phyloP scores from a whole-genome alignment of 37 sponge, comb jelly and placozoan species.

The Ianthella basta region DNA sequence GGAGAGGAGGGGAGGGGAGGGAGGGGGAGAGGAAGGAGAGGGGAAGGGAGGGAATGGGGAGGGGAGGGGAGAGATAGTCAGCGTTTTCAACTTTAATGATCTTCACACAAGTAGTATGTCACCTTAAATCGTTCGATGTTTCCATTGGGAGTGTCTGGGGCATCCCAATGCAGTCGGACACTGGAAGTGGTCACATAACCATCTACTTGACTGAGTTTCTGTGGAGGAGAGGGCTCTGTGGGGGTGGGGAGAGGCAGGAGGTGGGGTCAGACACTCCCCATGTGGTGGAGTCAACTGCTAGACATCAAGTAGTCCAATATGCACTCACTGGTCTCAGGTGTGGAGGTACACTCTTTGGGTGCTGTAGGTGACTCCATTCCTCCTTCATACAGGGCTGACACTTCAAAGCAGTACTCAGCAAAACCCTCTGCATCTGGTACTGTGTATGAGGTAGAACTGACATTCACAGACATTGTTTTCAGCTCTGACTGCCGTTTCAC shows the following conservation, averaged over 20 bases:
- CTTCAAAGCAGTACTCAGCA: not conserved
- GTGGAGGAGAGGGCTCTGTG: not conserved
- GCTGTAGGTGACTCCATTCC: too few species aligned
- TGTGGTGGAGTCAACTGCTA: not conserved
- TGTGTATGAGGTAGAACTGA: too few species aligned
- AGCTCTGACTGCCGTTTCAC: too few species aligned
- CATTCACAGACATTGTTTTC: too few species aligned
- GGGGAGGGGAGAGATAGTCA: not conserved
- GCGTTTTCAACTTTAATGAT: not conserved
- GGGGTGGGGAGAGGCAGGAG: not conserved
- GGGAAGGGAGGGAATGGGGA: conserved; percentile 3
- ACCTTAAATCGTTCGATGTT: not conserved
- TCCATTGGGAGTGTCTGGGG: conserved; percentile 10
- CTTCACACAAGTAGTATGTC: not conserved
- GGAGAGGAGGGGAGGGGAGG: not conserved
- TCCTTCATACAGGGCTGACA: too few species aligned
- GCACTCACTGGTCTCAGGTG: not conserved
- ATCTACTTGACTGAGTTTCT: not conserved
- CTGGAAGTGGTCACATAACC: not conserved
- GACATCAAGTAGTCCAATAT: not conserved
- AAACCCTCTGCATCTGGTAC: not conserved
- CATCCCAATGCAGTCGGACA: not conserved
- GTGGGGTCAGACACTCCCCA: not conserved
- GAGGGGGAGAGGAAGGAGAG: not conserved
- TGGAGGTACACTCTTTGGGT: not conserved